Evolutionary conservation across 2,113 vertebrate genomes (phyloP).

Genomic region (Oryzias melastigma): DNA sequence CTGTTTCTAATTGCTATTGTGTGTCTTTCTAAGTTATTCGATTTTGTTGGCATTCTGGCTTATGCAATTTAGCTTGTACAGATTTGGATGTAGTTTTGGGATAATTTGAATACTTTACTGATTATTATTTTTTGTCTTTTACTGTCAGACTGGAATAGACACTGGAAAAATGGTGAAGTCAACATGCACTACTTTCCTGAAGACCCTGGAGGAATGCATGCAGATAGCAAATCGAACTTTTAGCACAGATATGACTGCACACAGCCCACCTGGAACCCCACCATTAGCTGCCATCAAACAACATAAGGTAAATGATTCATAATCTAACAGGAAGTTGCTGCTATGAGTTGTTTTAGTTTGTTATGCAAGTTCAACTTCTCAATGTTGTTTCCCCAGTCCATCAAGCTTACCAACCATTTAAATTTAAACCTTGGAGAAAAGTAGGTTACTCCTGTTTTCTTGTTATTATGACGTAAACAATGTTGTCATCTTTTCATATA

Average conservation of each 20-base stretch:
- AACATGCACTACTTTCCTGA: constrained; percentile 94
- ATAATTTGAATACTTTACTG: neutral
- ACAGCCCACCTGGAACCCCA: constrained; percentile 86
- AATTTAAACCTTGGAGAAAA: constrained; percentile 82
- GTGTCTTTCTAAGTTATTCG: neutral
- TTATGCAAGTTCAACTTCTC: neutral
- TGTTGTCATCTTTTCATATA: neutral
- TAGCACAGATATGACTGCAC: constrained; percentile 80
- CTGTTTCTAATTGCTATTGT: neutral
- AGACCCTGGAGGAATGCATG: constrained; percentile 98
- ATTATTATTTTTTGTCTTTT: constrained; percentile 16
- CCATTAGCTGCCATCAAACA: constrained; percentile 84
- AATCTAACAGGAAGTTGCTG: neutral
- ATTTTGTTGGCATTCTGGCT: neutral
- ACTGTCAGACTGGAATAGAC: constrained; percentile 79
- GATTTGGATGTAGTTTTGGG: neutral
- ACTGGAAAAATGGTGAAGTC: constrained; percentile 89
- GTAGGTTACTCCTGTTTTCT: constrained; percentile 70
- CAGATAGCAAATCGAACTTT: constrained; percentile 92
- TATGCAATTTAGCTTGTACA: neutral
- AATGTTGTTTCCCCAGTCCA: constrained; percentile 66
- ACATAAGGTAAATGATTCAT: constrained; percentile 79
- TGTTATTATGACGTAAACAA: neutral
- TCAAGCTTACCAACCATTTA: constrained; percentile 80
- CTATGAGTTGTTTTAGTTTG: neutral